A percentile compares a stretch with the other conserved stretches of the same genome.
Conservation (phyloP, 1,140 invertebrate genomes). For the Diabrotica undecimpunctata region DNA sequence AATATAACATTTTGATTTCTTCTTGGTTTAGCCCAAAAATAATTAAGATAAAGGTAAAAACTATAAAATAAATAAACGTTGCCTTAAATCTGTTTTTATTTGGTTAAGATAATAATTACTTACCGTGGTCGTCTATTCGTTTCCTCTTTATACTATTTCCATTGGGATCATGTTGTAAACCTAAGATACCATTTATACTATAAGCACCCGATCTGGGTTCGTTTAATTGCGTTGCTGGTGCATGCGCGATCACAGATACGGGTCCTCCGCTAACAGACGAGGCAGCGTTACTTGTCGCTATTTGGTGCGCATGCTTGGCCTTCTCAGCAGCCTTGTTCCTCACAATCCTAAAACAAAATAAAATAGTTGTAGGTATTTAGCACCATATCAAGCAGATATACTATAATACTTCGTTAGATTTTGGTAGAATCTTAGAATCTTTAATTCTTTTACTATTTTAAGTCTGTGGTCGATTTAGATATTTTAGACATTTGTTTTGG, state of each 20-base stretch:
- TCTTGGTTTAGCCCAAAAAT: too few species aligned
- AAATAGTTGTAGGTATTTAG: background rate
- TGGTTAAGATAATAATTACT: constrained; percentile 37
- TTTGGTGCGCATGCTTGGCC: constrained; percentile 85
- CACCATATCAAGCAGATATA: too few species aligned
- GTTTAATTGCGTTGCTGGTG: constrained; percentile 53
- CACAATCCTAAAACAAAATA: constrained; percentile 73
- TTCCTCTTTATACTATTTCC: constrained; percentile 70
- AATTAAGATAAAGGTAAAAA: too few species aligned
- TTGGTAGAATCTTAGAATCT: too few species aligned
- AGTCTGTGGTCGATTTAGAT: too few species aligned
- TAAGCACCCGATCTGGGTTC: constrained; percentile 67
- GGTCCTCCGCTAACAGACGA: constrained; percentile 51
- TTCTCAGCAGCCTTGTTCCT: constrained; percentile 95
- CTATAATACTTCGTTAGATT: too few species aligned
- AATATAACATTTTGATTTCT: too few species aligned
- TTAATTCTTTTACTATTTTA: too few species aligned
- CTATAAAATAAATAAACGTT: too few species aligned
- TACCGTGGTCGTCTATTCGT: constrained; percentile 64
- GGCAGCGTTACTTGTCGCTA: constrained; percentile 56
- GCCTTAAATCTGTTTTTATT: background rate
- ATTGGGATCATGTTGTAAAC: constrained; percentile 75
- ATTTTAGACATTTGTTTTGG: too few species aligned
- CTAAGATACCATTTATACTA: constrained; percentile 93
- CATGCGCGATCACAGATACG: constrained; percentile 65